phyloP scores from a whole-genome alignment of 2,797 vertebrate genomes.

The Dallia pectoralis region DNA sequence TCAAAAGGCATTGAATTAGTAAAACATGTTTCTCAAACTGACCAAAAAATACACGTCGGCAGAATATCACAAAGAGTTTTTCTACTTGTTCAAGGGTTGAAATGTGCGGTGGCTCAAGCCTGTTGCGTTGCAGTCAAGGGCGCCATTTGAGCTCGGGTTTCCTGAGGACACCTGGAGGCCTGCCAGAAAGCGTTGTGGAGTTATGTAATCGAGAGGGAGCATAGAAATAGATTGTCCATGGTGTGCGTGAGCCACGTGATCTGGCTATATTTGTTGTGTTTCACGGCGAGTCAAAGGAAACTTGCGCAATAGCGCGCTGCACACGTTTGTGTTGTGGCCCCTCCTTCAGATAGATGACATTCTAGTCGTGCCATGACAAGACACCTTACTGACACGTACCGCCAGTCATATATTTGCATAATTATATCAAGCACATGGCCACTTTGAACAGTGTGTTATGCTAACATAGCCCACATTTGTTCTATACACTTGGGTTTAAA shows the following conservation, averaged over 20 bases:
- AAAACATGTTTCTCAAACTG: too few relatives aligned
- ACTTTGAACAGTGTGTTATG: not conserved
- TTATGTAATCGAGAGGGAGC: conserved; percentile 18
- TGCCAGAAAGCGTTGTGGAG: conserved; percentile 11
- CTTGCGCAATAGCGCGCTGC: conserved; percentile 2
- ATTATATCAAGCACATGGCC: not conserved
- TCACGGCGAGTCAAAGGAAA: not conserved
- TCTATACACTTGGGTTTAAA: too few relatives aligned
- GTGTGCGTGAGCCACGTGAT: conserved; percentile 22
- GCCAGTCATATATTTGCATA: too few relatives aligned
- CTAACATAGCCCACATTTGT: too few relatives aligned
- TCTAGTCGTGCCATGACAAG: not conserved
- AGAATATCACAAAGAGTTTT: too few relatives aligned
- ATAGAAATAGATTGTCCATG: conserved; percentile 17
- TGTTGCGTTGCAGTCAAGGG: not conserved
- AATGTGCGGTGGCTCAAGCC: not conserved
- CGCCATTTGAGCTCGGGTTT: conserved; percentile 31
- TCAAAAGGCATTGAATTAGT: too few relatives aligned
- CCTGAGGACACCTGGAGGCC: conserved; percentile 43
- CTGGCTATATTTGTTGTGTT: not conserved
- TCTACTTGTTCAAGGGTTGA: too few relatives aligned
- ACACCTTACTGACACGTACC: not conserved
- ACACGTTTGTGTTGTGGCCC: not conserved
- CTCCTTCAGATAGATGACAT: not conserved
- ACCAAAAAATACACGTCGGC: too few relatives aligned